phyloP scores from a whole-genome alignment of 1,140 invertebrate genomes.

The Propsilocerus akamusi region DNA sequence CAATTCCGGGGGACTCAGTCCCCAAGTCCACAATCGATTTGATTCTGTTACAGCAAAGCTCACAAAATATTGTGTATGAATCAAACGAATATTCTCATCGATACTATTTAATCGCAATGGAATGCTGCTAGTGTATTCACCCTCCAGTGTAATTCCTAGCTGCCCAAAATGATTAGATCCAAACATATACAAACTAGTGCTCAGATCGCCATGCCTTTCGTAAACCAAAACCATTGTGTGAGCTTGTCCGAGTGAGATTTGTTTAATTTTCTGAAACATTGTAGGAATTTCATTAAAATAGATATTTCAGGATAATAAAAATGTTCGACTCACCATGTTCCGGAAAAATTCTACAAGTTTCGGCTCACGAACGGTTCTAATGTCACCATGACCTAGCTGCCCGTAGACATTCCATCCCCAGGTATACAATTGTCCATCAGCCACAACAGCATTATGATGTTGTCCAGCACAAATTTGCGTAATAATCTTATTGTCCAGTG shows the following conservation, averaged over 20 bases:
- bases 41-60: conserved; percentile 48
- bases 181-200: conserved; percentile 41
- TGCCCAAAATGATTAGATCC: conserved; percentile 66
- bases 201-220: conserved; percentile 25
- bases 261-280: conserved; percentile 23
- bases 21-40: conserved; percentile 57
- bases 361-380: conserved; percentile 42
- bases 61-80: conserved; percentile 64
- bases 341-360: conserved; percentile 31
- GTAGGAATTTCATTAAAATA: neutral
- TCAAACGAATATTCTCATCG: conserved; percentile 35
- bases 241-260: conserved; percentile 51
- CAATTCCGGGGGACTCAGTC: conserved; percentile 55
- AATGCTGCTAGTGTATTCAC: conserved; percentile 20
- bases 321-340: conserved; percentile 21
- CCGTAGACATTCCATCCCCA: conserved; percentile 74
- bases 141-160: conserved; percentile 34
- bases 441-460: conserved; percentile 59
- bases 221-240: conserved; percentile 47
- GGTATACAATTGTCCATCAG: conserved; percentile 42
- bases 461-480: conserved; percentile 52
- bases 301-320: neutral
- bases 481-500: conserved; percentile 37
- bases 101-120: conserved; percentile 32
- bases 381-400: conserved; percentile 56